These are phyloP conservation scores for Drosophila sulfurigaster DNA, from an alignment of 1,140 invertebrate species.

Conservation along the genomic window DNA sequence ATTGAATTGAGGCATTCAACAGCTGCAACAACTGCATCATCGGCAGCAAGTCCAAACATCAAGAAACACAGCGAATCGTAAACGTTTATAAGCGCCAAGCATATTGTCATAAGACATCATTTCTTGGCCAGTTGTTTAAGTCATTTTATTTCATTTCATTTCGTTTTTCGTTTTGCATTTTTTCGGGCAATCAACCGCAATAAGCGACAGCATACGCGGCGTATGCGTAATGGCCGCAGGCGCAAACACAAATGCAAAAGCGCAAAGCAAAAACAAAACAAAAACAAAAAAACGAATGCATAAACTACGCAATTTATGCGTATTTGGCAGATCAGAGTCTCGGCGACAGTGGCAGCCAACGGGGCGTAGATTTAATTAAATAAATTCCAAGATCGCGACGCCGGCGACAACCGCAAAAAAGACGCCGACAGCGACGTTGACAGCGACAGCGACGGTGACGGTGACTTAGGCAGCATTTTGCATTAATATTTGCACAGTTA, in stretches of 20 bases:
- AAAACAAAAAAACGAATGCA: slow-evolving; percentile 36
- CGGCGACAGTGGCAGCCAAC: slow-evolving; percentile 59
- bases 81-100: slow-evolving; percentile 65
- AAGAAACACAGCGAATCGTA: not conserved
- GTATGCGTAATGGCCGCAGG: slow-evolving; percentile 66
- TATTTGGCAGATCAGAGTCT: slow-evolving; percentile 56
- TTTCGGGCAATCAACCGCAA: slow-evolving; percentile 23
- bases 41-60: slow-evolving; percentile 4
- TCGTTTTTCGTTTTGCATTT: slow-evolving; percentile 1
- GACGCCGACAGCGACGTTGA: slow-evolving; percentile 27
- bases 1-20: slow-evolving; percentile 46
- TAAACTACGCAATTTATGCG: slow-evolving; percentile 80
- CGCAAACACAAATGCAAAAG: not conserved
- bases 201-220: slow-evolving; percentile 33
- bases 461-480: slow-evolving; percentile 33
- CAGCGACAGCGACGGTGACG: not conserved
- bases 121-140: slow-evolving; percentile 37
- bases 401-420: slow-evolving; percentile 33
- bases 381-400: slow-evolving; percentile 75
- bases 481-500: slow-evolving; percentile 58
- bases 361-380: slow-evolving; percentile 84
- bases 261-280: too few species aligned
- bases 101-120: slow-evolving; percentile 63
- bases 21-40: slow-evolving; percentile 11
- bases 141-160: slow-evolving; percentile 8